phyloP scores from a whole-genome alignment of 2,888 invertebrate genomes.

The Toxonevra muliebris region DNA sequence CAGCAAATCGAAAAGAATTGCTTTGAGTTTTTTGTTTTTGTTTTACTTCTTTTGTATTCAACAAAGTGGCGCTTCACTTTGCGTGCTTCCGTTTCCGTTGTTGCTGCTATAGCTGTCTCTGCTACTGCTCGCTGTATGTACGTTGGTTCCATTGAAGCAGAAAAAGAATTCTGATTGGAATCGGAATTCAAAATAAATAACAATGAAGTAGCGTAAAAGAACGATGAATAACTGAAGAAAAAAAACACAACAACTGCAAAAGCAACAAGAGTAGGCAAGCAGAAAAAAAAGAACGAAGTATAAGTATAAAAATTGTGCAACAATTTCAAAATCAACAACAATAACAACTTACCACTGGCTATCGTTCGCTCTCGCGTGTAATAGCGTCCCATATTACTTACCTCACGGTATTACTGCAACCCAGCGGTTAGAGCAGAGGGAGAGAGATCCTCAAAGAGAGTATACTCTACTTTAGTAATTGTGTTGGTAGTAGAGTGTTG shows the following conservation, averaged over 20 bases:
- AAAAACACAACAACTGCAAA: background rate
- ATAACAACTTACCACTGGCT: too few relatives aligned
- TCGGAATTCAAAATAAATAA: conserved; percentile 29
- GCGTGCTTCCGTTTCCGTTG: conserved; percentile 12
- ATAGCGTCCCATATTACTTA: too few relatives aligned
- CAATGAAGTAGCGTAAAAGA: conserved; percentile 1
- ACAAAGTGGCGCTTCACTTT: background rate
- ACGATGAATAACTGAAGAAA: background rate
- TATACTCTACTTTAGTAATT: too few relatives aligned
- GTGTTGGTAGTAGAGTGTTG: too few relatives aligned
- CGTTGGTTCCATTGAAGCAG: conserved; percentile 18
- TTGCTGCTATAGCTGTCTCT: background rate
- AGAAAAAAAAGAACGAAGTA: too few relatives aligned
- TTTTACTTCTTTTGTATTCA: background rate
- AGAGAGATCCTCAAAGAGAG: too few relatives aligned
- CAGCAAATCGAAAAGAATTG: background rate
- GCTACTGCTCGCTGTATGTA: conserved; percentile 2
- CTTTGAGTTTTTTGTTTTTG: background rate
- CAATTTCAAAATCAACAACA: too few relatives aligned
- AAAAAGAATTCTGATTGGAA: conserved; percentile 35
- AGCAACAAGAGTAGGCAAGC: background rate
- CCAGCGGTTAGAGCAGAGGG: too few relatives aligned
- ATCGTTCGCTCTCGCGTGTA: too few relatives aligned
- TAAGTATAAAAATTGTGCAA: too few relatives aligned
- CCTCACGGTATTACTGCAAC: too few relatives aligned